Percentiles rank a stretch among this genome's conserved stretches.
phyloP scores from a whole-genome alignment of 2,888 invertebrate genomes.

The Pinctada fucata region DNA sequence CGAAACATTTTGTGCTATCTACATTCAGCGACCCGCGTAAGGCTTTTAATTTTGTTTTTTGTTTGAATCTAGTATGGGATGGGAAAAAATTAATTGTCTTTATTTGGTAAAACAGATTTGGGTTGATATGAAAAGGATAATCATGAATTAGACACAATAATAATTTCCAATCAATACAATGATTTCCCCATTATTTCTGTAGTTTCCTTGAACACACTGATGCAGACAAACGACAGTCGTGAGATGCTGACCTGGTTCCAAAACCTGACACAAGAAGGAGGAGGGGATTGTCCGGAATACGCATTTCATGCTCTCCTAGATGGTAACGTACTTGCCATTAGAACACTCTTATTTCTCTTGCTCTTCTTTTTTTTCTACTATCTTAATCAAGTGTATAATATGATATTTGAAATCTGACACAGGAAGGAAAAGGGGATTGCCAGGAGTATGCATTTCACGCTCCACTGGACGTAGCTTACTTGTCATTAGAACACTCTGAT shows the following conservation, averaged over 20 bases:
- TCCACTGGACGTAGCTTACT: constrained; percentile 16
- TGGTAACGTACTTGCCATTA: constrained; percentile 13
- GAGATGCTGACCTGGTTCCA: constrained; percentile 33
- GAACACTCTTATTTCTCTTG: no score
- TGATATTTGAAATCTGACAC: not conserved
- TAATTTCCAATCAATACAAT: no score
- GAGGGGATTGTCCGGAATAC: constrained; percentile 44
- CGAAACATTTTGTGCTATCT: constrained; percentile 27
- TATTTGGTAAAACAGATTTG: not conserved
- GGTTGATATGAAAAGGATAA: not conserved
- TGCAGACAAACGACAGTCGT: constrained; percentile 21
- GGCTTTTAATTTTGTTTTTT: not conserved
- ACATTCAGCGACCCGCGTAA: constrained; percentile 43
- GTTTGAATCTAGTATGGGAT: not conserved
- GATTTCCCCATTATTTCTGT: no score
- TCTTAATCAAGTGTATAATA: no score
- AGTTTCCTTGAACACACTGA: constrained; percentile 13
- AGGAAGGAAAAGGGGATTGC: constrained; percentile 39
- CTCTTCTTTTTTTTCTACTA: no score
- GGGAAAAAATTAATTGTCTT: not conserved
- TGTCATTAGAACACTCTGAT: not conserved
- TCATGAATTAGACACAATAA: no score
- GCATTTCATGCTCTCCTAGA: constrained; percentile 33
- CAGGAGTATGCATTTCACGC: constrained; percentile 39
- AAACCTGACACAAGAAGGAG: constrained; percentile 20